Evolutionary conservation across 2,113 vertebrate species (phyloP), one percentile per base, ranked within the genome.

Genomic region (Phalacrocorax pelagicus): DNA sequence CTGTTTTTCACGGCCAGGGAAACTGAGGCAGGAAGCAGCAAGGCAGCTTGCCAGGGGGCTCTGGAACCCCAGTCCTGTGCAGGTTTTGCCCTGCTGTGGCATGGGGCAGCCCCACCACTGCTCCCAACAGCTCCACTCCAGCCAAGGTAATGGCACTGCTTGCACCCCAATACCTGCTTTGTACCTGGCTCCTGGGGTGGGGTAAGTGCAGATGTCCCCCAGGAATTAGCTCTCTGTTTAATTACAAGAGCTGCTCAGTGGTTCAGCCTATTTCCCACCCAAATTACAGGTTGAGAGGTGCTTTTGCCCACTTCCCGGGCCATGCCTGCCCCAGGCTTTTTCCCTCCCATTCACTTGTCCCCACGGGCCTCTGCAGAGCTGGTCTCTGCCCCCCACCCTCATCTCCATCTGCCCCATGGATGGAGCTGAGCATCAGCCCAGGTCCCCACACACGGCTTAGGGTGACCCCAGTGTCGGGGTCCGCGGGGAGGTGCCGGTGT

Each of bases 151-250:
- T 1, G 10, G 34, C 1, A 9, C 40, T 62, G 24, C 32, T 74
- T 22, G 34, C 15, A 38, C 55, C 16, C 23, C 18, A 40, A 24
- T 6, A 30, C 1, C 10, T 3, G 0, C 51, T 74, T 61, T 1
- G 6, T 24, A 12, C 3, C 11, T 5, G 42, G 55, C 22, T 84
- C 22, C 46, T 1, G 6, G 14, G 23, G 26, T 14, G 55, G 15
- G 34, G 6, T 2, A 15, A 83, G 16, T 2, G 0, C 24, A 34
- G 55, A 10, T 5, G 27, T 34, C 10, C 19, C 32, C 10, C 2
- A 7, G 44, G 29, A 88, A 36, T 69, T 52, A n/a, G 11, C 4
- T 22, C 6, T 1, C 3, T 0, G 0, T 49, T 84, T 62, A 34
- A 13, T 59, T 51, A 24, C 27, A 49, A 46, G 63, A 69, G 32